Conservation (phyloP, 2,888 invertebrate species). For the Alsophila aescularia region DNA sequence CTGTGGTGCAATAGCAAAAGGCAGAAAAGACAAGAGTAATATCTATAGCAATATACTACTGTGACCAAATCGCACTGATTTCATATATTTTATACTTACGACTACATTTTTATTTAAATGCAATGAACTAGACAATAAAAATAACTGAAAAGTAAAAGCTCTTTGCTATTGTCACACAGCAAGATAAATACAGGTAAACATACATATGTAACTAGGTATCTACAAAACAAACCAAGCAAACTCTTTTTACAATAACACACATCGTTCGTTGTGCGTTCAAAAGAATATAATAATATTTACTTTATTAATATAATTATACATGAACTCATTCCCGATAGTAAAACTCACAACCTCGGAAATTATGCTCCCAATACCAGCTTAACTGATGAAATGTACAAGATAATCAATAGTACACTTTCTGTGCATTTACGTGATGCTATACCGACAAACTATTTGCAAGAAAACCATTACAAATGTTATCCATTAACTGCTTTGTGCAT, state of each 20-base stretch:
- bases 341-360: conserved; percentile 83
- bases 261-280: conserved; percentile 77
- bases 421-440: conserved; percentile 55
- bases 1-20: conserved; percentile 78
- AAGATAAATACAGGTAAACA: conserved; percentile 69
- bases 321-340: conserved; percentile 80
- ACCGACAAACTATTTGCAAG: conserved; percentile 45
- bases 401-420: conserved; percentile 53
- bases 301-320: conserved; percentile 56
- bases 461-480: conserved; percentile 42
- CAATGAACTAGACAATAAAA: conserved; percentile 70
- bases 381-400: conserved; percentile 69
- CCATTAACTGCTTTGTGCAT: conserved; percentile 60
- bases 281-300: conserved; percentile 62
- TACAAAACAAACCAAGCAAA: conserved; percentile 79
- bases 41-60: conserved; percentile 53
- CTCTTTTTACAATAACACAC: conserved; percentile 76
- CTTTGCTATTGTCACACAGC: conserved; percentile 79
- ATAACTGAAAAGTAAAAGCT: conserved; percentile 54
- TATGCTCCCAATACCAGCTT: conserved; percentile 85
- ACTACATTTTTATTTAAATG: conserved; percentile 77
- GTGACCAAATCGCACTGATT: conserved; percentile 60
- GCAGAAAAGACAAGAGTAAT: conserved; percentile 43
- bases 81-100: conserved; percentile 62
- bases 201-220: conserved; percentile 67